A percentile compares a stretch with the other conserved stretches of the same genome.
Evolutionary conservation across 1,140 invertebrate species (phyloP).

Genomic region (Drosophila bocki): DNA sequence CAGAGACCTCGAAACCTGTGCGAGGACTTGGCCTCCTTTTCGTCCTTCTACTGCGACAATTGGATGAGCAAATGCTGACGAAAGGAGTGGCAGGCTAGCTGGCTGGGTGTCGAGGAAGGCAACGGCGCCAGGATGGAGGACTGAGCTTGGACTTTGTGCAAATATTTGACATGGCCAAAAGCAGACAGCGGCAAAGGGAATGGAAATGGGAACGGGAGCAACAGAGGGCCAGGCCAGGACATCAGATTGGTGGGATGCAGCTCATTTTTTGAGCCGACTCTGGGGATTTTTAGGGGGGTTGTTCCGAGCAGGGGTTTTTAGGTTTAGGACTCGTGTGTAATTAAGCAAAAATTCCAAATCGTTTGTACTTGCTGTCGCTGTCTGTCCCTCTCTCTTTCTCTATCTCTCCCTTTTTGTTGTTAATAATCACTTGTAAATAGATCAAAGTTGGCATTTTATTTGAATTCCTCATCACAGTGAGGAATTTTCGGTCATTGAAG

Average conservation of each 20-base stretch:
- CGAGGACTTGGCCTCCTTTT: slow-evolving; percentile 33
- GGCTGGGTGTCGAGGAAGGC: neutral
- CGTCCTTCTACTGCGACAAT: slow-evolving; percentile 39
- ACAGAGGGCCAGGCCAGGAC: neutral
- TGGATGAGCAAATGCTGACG: slow-evolving; percentile 56
- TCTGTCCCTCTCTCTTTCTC: neutral
- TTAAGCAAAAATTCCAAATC: slow-evolving; percentile 78
- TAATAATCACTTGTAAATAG: slow-evolving; percentile 81
- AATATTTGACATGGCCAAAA: slow-evolving; percentile 76
- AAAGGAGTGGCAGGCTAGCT: slow-evolving; percentile 27
- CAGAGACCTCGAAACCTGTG: slow-evolving; percentile 14
- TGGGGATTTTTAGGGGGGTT: slow-evolving; percentile 37
- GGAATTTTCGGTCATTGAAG: slow-evolving; percentile 24
- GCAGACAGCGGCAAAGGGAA: slow-evolving; percentile 33
- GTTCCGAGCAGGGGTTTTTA: neutral
- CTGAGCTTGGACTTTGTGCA: slow-evolving; percentile 66
- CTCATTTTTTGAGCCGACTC: slow-evolving; percentile 70
- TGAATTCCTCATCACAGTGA: slow-evolving; percentile 30
- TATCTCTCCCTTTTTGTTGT: slow-evolving; percentile 30
- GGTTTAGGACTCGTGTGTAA: slow-evolving; percentile 64
- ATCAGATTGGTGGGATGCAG: slow-evolving; percentile 26
- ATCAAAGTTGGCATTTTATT: slow-evolving; percentile 79
- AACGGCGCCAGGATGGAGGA: slow-evolving; percentile 5
- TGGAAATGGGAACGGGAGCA: neutral
- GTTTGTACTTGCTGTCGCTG: slow-evolving; percentile 55